These are phyloP conservation scores for Protophormia terraenovae DNA, from an alignment of 2,888 invertebrate species.

Conservation along the genomic window DNA sequence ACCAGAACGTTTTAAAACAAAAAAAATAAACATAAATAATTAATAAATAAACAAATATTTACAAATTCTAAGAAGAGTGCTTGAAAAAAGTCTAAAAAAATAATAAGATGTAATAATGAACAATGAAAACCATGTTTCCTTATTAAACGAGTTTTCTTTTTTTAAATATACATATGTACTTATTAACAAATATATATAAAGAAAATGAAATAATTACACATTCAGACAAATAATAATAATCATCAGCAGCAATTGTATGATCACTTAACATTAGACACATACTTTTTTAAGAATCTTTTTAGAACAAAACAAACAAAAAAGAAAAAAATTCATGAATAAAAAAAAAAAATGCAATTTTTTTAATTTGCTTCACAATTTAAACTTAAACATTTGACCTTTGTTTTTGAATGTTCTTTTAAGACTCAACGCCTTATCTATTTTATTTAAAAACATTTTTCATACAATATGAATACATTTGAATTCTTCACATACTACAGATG, in stretches of 20 bases:
- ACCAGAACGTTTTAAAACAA: background rate
- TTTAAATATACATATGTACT: constrained; percentile 59
- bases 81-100: constrained; percentile 13
- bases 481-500: background rate
- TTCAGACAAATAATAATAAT: constrained; percentile 4
- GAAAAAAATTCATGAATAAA: background rate
- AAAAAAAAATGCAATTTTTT: constrained; percentile 9
- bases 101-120: constrained; percentile 23
- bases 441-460: background rate
- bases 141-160: constrained; percentile 11
- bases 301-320: background rate
- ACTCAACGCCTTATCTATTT: constrained; percentile 34
- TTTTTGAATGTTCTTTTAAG: background rate
- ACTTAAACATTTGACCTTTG: constrained; percentile 40
- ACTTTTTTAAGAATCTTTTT: background rate
- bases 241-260: constrained; percentile 14
- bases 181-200: constrained; percentile 45
- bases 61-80: constrained; percentile 36
- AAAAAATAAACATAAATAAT: background rate
- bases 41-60: background rate
- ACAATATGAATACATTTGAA: constrained; percentile 6
- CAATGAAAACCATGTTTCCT: constrained; percentile 57
- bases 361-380: constrained; percentile 27
- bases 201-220: constrained; percentile 10
- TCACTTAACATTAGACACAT: background rate